Conservation (phyloP, 2,797 vertebrate species). For the Sciurus carolinensis region DNA sequence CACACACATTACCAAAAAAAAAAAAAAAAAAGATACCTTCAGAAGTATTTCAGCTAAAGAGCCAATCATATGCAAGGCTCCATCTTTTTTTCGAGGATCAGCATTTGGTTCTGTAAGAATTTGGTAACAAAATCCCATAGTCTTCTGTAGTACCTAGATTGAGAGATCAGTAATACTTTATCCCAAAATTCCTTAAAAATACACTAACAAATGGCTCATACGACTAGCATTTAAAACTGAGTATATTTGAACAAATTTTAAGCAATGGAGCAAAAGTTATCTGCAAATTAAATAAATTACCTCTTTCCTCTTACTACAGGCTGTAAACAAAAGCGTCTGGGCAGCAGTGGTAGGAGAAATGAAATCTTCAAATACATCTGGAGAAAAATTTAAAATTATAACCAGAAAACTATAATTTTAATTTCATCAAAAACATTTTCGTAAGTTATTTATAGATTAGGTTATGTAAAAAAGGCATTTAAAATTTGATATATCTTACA, state of each 20-base stretch:
- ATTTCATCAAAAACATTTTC: conserved; percentile 13
- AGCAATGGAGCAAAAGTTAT: conserved; percentile 41
- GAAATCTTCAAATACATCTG: conserved; percentile 99
- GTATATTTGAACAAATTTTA: conserved; percentile 11
- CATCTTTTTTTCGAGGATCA: conserved; percentile 99
- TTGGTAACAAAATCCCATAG: conserved; percentile 99
- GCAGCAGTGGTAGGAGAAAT: conserved; percentile 99
- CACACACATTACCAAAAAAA: background rate
- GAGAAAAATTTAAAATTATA: conserved; percentile 79
- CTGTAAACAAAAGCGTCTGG: conserved; percentile 98
- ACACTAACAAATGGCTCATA: background rate
- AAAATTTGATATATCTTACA: background rate
- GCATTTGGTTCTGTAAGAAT: conserved; percentile 96
- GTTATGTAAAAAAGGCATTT: background rate
- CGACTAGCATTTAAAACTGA: background rate
- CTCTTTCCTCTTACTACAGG: conserved; percentile 99
- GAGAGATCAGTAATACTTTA: conserved; percentile 33
- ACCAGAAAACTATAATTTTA: background rate
- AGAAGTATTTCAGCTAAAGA: conserved; percentile 98
- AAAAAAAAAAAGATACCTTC: conserved; percentile 91
- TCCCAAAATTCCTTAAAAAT: background rate
- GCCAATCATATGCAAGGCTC: conserved; percentile 99
- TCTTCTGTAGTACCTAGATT: conserved; percentile 97
- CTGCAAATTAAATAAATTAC: conserved; percentile 87
- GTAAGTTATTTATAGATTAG: background rate